phyloP scores from a whole-genome alignment of 2,888 invertebrate genomes.

The Chrysomela aeneicollis region DNA sequence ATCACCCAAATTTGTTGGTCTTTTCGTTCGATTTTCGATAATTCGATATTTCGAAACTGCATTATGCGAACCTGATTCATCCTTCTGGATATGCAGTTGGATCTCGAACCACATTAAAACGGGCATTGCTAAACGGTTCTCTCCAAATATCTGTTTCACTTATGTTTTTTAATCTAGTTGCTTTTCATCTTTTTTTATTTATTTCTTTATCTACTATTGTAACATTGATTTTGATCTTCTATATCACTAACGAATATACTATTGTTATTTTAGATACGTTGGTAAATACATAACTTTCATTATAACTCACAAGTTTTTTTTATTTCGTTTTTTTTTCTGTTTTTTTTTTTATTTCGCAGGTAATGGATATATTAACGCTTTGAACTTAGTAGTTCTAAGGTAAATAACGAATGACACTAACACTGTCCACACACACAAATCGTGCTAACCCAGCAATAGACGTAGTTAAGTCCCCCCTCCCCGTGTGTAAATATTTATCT shows the following conservation, averaged over 20 bases:
- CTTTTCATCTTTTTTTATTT: neutral
- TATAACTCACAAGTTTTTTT: slow-evolving; percentile 29
- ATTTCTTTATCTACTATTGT: slow-evolving; percentile 17
- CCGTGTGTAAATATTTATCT: slow-evolving; percentile 49
- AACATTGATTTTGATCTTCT: slow-evolving; percentile 18
- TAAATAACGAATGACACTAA: slow-evolving; percentile 45
- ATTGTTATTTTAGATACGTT: slow-evolving; percentile 16
- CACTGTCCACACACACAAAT: slow-evolving; percentile 39
- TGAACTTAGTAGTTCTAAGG: slow-evolving; percentile 45
- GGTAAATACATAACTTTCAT: slow-evolving; percentile 25
- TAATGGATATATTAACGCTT: slow-evolving; percentile 42
- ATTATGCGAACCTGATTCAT: neutral
- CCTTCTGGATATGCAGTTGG: neutral
- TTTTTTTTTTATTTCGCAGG: slow-evolving; percentile 48
- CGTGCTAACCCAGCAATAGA: slow-evolving; percentile 45
- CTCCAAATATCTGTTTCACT: neutral
- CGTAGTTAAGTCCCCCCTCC: slow-evolving; percentile 50
- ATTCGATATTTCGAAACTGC: neutral
- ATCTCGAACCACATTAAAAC: slow-evolving; percentile 6
- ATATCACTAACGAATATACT: slow-evolving; percentile 21
- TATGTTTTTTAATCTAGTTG: slow-evolving; percentile 2
- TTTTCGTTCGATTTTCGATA: neutral
- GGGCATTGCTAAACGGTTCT: neutral
- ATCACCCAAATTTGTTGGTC: neutral
- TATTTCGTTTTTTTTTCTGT: slow-evolving; percentile 42